Base-by-base conservation (phyloP, 2,888 invertebrate species). In the Agonopterix heracliana region DNA sequence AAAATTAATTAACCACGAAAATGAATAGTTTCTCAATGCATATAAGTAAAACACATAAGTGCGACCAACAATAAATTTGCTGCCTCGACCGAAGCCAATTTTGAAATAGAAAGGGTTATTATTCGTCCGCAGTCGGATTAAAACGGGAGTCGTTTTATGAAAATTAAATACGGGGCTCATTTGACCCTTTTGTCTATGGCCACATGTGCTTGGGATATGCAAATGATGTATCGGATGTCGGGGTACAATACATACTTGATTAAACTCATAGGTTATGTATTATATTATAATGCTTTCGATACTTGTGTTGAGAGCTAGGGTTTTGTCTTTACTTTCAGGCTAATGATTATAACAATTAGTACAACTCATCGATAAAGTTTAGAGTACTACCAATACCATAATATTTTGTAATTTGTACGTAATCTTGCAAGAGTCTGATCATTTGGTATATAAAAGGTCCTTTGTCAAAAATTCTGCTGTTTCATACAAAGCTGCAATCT, bases 201-300 rank as follows among this genome's bases (percentile, higher is more conserved):
- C 84, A 84, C 86, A 87, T 88, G 86, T 86, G 87, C 75, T 71
- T 64, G 76, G 80, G 72, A 73, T 88, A 87, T 87, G 86, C 80
- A 86, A 86, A 87, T 85, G 79, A 78, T 66, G 78, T 82, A 85
- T 86, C 76, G 82, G 74, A 71, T 81, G 68, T 78, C 71, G 66
- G 71, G 60, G 54, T 62, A 74, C 72, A 74, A 75, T 76, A 70
- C 67, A 62, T 69, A 64, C 66, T 71, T 74, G 76, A 78, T 78
- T 78, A 74, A 64, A 60, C 49, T 44, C 53, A 57, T 64, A 53
- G 63, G 58, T 64, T 63, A 60, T 56, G 55, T 60, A 52, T 59
- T 49, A 44, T 59, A 49, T 43, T 53, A 44, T 59, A 49, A 41
- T 53, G 45, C 52, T 50, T 41, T 49, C 58, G 56, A 54, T 59